phyloP scores from a whole-genome alignment of 1,140 invertebrate species.

The Drosophila watanabei region DNA sequence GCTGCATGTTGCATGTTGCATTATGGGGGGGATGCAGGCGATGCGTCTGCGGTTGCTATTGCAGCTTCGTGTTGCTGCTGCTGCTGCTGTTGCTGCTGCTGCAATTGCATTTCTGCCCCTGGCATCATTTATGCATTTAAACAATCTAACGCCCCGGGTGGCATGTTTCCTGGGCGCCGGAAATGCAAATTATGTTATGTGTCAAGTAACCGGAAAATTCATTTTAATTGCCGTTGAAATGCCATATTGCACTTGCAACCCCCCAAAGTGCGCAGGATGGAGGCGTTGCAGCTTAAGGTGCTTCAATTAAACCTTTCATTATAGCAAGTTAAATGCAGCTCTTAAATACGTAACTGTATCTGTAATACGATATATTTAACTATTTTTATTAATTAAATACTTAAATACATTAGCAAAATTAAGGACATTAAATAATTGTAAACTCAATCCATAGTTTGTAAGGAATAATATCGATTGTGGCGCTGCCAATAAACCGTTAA shows the following conservation, averaged over 20 bases:
- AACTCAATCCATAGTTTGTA: too few relatives aligned
- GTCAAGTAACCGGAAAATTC: conserved; percentile 85
- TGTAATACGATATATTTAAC: too few relatives aligned
- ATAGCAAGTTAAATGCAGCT: background rate
- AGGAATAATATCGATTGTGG: background rate
- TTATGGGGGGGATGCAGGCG: conserved; percentile 47
- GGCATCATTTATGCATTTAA: conserved; percentile 75
- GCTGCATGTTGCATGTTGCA: conserved; percentile 26
- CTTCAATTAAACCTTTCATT: background rate
- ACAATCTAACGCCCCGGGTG: conserved; percentile 61
- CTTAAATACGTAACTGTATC: too few relatives aligned
- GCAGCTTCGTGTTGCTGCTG: conserved; percentile 19
- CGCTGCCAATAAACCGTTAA: background rate
- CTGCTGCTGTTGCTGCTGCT: conserved; percentile 18
- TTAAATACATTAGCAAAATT: too few relatives aligned
- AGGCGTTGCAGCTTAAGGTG: background rate
- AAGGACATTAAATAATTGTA: too few relatives aligned
- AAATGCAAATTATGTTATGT: conserved; percentile 85
- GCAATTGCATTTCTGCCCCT: conserved; percentile 53
- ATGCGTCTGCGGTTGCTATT: conserved; percentile 72
- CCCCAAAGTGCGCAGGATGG: background rate
- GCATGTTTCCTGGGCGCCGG: conserved; percentile 15
- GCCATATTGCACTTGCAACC: conserved; percentile 66
- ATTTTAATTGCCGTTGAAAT: conserved; percentile 85
- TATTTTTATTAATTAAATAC: too few relatives aligned